Base-by-base conservation (phyloP, 2,888 invertebrate genomes). In the Hyppa rectilinea region DNA sequence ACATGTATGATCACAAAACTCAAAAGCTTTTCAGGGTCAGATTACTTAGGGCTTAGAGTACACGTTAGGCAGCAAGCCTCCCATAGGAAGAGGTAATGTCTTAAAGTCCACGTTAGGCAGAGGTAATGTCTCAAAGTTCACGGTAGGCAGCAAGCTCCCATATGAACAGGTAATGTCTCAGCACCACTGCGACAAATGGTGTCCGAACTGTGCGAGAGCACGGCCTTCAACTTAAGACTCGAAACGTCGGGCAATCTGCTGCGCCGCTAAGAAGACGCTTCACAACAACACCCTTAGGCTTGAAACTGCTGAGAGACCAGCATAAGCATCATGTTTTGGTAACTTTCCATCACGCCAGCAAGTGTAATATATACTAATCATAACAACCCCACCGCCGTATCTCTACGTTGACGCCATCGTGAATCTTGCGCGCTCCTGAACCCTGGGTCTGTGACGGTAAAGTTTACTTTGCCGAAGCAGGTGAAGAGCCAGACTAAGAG, bases 171-270 rank as follows among this genome's bases (percentile, higher is more conserved):
- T 23, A 20, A 55, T 65, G 58, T 69, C 64, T 43, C 49, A 36
- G 61, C 56, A 49, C 6, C 61, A 38, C 49, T 38, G 10, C 23
- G 9, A 43, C 10, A 40, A 49, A 45, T 68, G 77, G 77, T 36
- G 58, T 23, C 34, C 10, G 40, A 12, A 4, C 20, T 50, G 67
- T 49, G 59, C 52, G 40, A 12, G 52, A 31, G 69, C 55, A 29
- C 60, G 80, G 43, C 86, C 86, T 85, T 83, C 76, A 84, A 76
- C 84, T 78, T 76, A 80, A 71, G 68, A 71, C 66, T 52, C 67
- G 34, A 34, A 36, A 65, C 68, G 71, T 60, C 66, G 61, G 40
- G 10, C 36, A 36, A 31, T 12, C 50, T 45, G 56, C 29, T 12
- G 69, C 38, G 68, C 73, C 73, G 56, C 72, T 84, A 85, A 81